Conservation (phyloP, 2,888 invertebrate genomes). For the Hydrotaea diabolus region DNA sequence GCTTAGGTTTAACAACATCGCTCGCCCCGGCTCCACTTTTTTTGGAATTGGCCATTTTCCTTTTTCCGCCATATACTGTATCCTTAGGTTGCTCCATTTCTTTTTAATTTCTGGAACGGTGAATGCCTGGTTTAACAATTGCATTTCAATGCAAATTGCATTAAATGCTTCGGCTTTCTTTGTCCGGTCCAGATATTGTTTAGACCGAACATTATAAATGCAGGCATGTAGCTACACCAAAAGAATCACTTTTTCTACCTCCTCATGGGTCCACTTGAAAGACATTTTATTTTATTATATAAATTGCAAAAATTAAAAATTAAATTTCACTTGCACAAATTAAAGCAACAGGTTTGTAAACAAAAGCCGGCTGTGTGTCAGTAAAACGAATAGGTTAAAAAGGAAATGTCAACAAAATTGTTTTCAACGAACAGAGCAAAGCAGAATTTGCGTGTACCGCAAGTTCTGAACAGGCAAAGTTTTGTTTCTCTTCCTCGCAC, state of each 20-base stretch:
- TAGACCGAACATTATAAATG: constrained; percentile 33
- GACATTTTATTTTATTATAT: constrained; percentile 14
- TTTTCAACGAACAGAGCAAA: constrained; percentile 5
- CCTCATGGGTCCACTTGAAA: constrained; percentile 37
- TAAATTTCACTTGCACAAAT: constrained; percentile 7
- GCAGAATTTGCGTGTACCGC: constrained; percentile 10
- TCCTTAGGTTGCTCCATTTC: background rate
- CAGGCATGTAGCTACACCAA: constrained; percentile 32
- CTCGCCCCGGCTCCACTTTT: constrained; percentile 18
- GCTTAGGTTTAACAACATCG: constrained; percentile 5
- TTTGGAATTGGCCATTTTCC: background rate
- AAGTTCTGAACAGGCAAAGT: background rate
- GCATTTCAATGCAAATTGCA: constrained; percentile 22
- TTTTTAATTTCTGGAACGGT: background rate
- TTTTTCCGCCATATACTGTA: background rate
- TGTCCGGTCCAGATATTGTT: constrained; percentile 38
- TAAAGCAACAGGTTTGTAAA: background rate
- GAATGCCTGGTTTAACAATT: background rate
- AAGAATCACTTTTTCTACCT: constrained; percentile 40
- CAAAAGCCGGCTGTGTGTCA: background rate
- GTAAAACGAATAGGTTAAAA: background rate
- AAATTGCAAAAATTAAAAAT: constrained; percentile 8
- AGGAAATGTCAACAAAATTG: constrained; percentile 11
- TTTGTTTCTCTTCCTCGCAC: background rate
- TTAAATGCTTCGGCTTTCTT: constrained; percentile 42